Percentiles rank a stretch among this genome's conserved stretches.
Evolutionary conservation across 2,888 invertebrate species (phyloP).

Genomic region (Magallana nippona): DNA sequence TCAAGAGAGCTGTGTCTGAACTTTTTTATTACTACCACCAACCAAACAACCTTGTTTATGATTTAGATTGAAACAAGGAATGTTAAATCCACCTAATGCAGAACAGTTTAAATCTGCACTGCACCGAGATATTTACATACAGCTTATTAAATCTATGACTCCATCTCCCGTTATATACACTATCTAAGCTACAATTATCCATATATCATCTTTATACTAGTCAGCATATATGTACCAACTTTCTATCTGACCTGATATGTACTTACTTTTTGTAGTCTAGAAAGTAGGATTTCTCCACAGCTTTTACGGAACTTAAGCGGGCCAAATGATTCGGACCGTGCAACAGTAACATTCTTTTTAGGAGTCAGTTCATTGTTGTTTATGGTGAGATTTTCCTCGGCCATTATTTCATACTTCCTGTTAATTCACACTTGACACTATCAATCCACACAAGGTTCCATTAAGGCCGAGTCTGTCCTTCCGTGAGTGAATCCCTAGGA

Average conservation of each 20-base stretch:
- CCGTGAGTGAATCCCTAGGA: not conserved
- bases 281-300: constrained; percentile 64
- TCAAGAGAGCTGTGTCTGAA: not conserved
- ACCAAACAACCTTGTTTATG: constrained; percentile 8
- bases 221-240: no score
- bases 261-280: constrained; percentile 62
- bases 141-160: not conserved
- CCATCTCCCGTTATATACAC: not conserved
- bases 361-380: constrained; percentile 27
- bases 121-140: not conserved
- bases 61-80: constrained; percentile 2
- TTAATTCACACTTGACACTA: not conserved
- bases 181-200: no score
- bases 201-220: no score
- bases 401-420: constrained; percentile 35
- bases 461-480: not conserved
- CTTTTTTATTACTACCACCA: not conserved
- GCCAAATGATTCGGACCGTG: constrained; percentile 60
- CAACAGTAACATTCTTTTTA: not conserved
- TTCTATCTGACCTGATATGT: no score
- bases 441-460: not conserved
- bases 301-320: constrained; percentile 62
- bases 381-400: not conserved
- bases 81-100: not conserved
- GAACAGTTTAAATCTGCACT: not conserved